These are phyloP conservation scores for Phalanger gymnotis DNA, from an alignment of 2,797 vertebrate genomes.

Conservation along the genomic window DNA sequence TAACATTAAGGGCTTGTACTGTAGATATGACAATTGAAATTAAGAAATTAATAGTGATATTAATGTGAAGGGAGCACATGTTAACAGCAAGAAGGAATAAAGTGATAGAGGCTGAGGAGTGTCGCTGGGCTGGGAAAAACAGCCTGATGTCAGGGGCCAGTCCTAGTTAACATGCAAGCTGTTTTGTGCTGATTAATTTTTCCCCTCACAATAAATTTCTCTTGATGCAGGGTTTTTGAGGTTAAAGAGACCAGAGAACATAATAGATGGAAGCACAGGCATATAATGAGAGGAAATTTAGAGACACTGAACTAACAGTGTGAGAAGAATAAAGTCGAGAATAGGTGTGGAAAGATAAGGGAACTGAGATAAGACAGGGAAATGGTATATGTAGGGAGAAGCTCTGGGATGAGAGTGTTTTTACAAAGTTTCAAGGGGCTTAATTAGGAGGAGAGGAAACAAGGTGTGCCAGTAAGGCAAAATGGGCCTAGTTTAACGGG, in stretches of 20 bases:
- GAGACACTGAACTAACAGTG: background rate
- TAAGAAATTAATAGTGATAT: background rate
- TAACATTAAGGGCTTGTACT: background rate
- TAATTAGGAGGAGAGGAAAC: background rate
- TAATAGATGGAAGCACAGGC: slow-evolving; percentile 38
- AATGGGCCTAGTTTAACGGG: no score
- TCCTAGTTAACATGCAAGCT: background rate
- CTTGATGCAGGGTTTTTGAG: slow-evolving; percentile 22
- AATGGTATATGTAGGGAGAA: background rate
- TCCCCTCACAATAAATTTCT: background rate
- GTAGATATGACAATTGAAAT: background rate
- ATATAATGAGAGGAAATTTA: slow-evolving; percentile 16
- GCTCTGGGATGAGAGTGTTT: background rate
- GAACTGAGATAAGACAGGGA: background rate
- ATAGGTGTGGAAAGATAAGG: background rate
- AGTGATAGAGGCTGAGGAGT: rapidly evolving
- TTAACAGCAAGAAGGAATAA: background rate
- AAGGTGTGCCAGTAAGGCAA: no score
- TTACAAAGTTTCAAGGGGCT: background rate
- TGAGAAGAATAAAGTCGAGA: background rate
- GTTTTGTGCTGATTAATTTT: background rate
- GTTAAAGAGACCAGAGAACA: slow-evolving; percentile 11
- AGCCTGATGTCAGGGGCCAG: rapidly evolving
- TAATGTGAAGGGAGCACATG: background rate
- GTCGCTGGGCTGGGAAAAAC: rapidly evolving